A percentile compares a stretch with the other conserved stretches of the same genome.
These are phyloP conservation scores for Ascaphus truei DNA, from an alignment of 2,113 vertebrate genomes.

Conservation along the genomic window DNA sequence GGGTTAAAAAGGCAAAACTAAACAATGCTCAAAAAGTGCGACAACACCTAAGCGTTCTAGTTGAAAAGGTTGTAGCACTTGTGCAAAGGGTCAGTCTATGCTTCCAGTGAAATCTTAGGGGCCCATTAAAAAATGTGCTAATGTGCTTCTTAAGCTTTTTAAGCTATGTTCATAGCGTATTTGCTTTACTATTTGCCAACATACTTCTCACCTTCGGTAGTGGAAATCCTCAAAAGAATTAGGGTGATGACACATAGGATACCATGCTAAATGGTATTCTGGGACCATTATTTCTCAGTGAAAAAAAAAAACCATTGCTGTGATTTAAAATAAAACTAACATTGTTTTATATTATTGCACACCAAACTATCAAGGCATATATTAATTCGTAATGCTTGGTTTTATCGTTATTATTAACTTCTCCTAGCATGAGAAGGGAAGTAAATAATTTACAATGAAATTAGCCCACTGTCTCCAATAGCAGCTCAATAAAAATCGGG, in stretches of 20 bases:
- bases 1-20: not conserved
- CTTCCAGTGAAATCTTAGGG: conserved; percentile 39
- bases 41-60: not conserved
- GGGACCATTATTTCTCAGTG: not conserved
- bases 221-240: conserved; percentile 48
- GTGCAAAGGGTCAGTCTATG: conserved; percentile 10
- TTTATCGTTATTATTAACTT: not conserved
- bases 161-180: conserved; percentile 38
- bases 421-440: not conserved
- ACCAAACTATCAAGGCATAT: no score
- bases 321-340: no score
- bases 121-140: conserved; percentile 53
- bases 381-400: no score
- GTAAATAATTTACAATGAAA: not conserved
- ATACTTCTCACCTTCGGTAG: conserved; percentile 55
- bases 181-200: conserved; percentile 37
- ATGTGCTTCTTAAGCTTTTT: conserved; percentile 53
- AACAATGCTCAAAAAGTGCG: not conserved
- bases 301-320: not conserved
- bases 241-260: conserved; percentile 42
- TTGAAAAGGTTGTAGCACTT: conserved; percentile 11
- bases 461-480: no score
- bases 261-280: conserved; percentile 24
- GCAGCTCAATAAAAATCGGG: no score
- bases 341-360: no score